Evolutionary conservation across 2,797 vertebrate species (phyloP).

Genomic region (Acestrorhynchus altus): DNA sequence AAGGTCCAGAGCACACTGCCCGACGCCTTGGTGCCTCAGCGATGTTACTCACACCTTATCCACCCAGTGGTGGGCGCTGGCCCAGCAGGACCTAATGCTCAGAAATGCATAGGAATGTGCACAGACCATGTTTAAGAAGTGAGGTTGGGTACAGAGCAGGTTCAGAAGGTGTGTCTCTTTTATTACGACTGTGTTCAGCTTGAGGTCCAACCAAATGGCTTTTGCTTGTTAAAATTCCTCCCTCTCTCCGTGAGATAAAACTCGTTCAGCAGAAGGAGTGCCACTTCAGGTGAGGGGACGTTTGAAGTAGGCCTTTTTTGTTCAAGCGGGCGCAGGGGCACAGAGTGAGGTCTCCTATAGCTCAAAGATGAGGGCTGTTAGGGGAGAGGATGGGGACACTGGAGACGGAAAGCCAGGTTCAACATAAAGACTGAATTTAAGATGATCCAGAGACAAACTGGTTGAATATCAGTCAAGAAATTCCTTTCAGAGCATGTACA

Average conservation of each 20-base stretch:
- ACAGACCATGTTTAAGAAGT: background rate
- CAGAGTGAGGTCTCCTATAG: background rate
- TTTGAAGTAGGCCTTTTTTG: background rate
- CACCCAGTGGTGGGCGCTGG: background rate
- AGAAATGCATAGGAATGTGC: constrained; percentile 13
- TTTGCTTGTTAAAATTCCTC: background rate
- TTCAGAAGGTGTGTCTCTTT: background rate
- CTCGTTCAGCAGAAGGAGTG: background rate
- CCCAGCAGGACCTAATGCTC: constrained; percentile 1
- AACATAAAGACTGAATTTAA: too few species aligned
- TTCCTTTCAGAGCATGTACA: too few species aligned
- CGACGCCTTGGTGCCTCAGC: background rate
- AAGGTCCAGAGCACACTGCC: background rate
- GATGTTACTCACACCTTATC: background rate
- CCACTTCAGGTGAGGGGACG: background rate
- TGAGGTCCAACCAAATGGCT: background rate
- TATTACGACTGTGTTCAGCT: background rate
- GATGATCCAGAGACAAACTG: too few species aligned
- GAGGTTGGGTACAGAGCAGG: background rate
- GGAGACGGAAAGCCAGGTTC: too few species aligned
- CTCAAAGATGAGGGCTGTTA: background rate
- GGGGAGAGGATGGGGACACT: background rate
- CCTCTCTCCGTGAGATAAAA: constrained; percentile 7
- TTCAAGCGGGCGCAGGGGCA: background rate
- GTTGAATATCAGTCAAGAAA: too few species aligned